Evolutionary conservation across 92 coral and sea anemone species (phyloP).

Genomic region (Micromussa lordhowensis): DNA sequence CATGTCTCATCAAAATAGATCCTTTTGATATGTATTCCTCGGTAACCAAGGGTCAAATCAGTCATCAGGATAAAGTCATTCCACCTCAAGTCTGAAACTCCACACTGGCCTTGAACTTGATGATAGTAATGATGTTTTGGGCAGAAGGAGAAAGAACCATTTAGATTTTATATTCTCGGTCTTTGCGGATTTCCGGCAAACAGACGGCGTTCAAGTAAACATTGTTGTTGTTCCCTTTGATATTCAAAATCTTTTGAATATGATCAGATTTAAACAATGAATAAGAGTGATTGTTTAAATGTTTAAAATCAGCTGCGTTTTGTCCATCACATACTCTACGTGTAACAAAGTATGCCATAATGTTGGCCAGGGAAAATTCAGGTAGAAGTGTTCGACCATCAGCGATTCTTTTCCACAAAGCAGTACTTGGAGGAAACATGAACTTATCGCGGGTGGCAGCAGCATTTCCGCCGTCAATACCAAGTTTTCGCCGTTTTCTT

Average conservation of each 20-base stretch:
- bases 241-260: conserved; percentile 23
- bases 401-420: conserved; percentile 18
- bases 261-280: conserved; percentile 50
- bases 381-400: conserved; percentile 35
- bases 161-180: conserved; percentile 63
- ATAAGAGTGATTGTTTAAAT: conserved; percentile 53
- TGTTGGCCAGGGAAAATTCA: conserved; percentile 22
- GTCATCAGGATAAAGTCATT: conserved; percentile 77
- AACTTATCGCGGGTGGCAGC: background rate
- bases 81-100: conserved; percentile 69
- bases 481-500: conserved; percentile 4
- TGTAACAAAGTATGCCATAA: conserved; percentile 31
- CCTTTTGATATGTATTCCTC: conserved; percentile 63
- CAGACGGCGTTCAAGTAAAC: conserved; percentile 38
- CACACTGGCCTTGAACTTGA: conserved; percentile 75
- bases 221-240: conserved; percentile 55
- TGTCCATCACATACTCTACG: conserved; percentile 46
- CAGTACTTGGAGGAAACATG: conserved; percentile 32
- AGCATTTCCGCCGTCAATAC: background rate
- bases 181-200: conserved; percentile 69
- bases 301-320: conserved; percentile 43
- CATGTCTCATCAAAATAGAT: conserved; percentile 59
- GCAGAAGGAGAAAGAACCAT: conserved; percentile 49
- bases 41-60: conserved; percentile 64
- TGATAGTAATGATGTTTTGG: conserved; percentile 54